Conservation (phyloP, 2,888 invertebrate genomes). For the Philopedon plagiatum region DNA sequence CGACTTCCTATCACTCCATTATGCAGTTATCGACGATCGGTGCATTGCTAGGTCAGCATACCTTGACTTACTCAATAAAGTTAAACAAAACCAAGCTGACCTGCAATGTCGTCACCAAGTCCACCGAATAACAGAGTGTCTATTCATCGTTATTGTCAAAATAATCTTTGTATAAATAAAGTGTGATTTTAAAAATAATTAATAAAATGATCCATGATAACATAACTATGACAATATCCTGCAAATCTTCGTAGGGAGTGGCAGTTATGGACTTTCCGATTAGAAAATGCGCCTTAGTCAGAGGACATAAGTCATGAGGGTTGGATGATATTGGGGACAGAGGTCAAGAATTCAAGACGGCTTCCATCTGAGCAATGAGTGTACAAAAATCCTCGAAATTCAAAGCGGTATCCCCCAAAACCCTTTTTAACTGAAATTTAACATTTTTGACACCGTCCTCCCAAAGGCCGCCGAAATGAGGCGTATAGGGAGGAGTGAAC, state of each 20-base stretch:
- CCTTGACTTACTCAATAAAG: too few species aligned
- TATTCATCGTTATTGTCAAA: too few species aligned
- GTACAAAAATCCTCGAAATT: conserved; percentile 51
- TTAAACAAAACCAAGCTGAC: too few species aligned
- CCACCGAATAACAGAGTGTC: too few species aligned
- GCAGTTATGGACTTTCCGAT: neutral
- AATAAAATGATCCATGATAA: too few species aligned
- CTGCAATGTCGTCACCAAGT: too few species aligned
- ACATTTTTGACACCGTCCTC: neutral
- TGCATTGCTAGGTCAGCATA: too few species aligned
- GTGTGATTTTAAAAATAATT: too few species aligned
- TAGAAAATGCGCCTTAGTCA: neutral
- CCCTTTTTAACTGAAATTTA: conserved; percentile 51
- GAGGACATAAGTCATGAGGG: neutral
- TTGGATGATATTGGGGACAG: neutral
- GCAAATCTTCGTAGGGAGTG: neutral
- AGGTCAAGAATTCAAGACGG: neutral
- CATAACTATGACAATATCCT: too few species aligned
- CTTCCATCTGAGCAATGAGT: neutral
- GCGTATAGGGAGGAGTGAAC: conserved; percentile 20
- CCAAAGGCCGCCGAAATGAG: conserved; percentile 7
- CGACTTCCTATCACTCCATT: too few species aligned
- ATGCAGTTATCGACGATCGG: too few species aligned
- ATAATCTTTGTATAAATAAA: too few species aligned
- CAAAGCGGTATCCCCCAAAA: conserved; percentile 50